Conservation (phyloP, 2,888 invertebrate genomes). For the Morpho deidamia region DNA sequence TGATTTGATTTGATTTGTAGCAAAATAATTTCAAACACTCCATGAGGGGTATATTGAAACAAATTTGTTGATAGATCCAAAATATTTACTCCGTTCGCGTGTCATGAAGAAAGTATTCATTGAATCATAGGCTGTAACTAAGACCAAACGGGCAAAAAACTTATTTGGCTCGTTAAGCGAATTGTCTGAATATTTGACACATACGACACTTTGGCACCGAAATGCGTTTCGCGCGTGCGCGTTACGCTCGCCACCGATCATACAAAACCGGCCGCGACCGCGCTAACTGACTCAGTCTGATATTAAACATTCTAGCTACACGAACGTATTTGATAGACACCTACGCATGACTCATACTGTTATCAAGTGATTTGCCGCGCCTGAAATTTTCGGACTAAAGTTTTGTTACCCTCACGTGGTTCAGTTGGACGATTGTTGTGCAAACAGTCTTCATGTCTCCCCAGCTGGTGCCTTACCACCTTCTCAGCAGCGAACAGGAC, state of each 20-base stretch:
- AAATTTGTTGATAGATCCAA: conserved; percentile 14
- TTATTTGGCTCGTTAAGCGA: conserved; percentile 56
- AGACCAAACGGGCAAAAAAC: conserved; percentile 36
- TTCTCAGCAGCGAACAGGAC: conserved; percentile 69
- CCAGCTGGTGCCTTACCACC: conserved; percentile 79
- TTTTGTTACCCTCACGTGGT: conserved; percentile 44
- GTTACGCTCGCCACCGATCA: conserved; percentile 45
- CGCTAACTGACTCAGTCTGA: conserved; percentile 72
- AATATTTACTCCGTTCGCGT: conserved; percentile 29
- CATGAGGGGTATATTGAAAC: no score
- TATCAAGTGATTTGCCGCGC: conserved; percentile 59
- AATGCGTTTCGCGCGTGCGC: conserved; percentile 62
- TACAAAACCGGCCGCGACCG: conserved; percentile 70
- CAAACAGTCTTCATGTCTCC: conserved; percentile 76
- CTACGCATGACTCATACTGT: conserved; percentile 64
- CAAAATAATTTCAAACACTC: no score
- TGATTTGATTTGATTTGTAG: no score
- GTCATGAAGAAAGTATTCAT: conserved; percentile 59
- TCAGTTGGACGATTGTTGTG: conserved; percentile 52
- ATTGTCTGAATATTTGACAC: conserved; percentile 57
- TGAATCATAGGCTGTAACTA: conserved; percentile 54
- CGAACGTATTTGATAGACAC: conserved; percentile 55
- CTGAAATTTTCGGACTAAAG: conserved; percentile 46
- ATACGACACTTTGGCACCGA: conserved; percentile 45
- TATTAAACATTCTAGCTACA: conserved; percentile 70